Evolutionary conservation across 2,113 vertebrate species (phyloP).

Genomic region (Motacilla alba): DNA sequence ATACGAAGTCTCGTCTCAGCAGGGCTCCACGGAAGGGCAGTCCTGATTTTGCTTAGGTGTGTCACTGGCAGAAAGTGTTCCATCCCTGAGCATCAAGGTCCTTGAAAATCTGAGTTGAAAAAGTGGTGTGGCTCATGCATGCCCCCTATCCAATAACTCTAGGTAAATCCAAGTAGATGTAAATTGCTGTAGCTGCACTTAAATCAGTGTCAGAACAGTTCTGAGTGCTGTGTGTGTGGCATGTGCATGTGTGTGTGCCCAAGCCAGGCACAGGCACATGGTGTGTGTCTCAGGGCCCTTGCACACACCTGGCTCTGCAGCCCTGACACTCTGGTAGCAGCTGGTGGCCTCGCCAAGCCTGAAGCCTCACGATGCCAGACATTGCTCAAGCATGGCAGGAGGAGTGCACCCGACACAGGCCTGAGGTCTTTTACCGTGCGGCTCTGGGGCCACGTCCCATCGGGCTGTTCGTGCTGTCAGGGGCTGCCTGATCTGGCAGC

Average conservation of each 20-base stretch:
- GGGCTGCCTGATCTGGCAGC: not conserved
- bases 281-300: not conserved
- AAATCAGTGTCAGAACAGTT: not conserved
- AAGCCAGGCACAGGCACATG: not conserved
- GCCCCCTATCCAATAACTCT: not conserved
- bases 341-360: not conserved
- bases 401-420: rapidly evolving
- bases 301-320: not conserved
- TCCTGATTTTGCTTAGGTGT: not conserved
- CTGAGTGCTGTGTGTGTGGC: not conserved
- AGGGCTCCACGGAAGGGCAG: not conserved
- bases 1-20: not conserved
- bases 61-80: not conserved
- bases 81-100: not conserved
- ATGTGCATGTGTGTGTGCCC: rapidly evolving
- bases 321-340: not conserved
- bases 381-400: rapidly evolving
- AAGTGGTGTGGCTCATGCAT: not conserved
- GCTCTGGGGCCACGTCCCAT: rapidly evolving
- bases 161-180: not conserved
- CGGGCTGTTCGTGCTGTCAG: rapidly evolving
- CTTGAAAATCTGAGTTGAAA: not conserved
- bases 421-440: rapidly evolving
- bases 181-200: rapidly evolving
- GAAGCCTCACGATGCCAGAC: rapidly evolving